Percentiles rank a stretch among this genome's conserved stretches.
phyloP scores from a whole-genome alignment of 1,140 invertebrate genomes.

The Bacillus rossius region DNA sequence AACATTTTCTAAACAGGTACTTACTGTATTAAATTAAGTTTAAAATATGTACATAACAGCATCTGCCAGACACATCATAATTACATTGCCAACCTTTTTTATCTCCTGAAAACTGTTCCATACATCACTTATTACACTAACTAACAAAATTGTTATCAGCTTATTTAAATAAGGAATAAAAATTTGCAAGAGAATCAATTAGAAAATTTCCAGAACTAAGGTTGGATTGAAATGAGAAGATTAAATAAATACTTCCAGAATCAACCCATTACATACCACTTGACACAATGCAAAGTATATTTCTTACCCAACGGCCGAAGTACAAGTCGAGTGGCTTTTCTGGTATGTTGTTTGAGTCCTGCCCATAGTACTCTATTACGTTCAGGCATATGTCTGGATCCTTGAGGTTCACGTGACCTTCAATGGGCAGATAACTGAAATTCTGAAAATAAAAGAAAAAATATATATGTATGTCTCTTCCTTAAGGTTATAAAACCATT shows the following conservation, averaged over 20 bases:
- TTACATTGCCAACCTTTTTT: background rate
- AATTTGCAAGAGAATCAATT: no score
- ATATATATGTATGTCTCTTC: background rate
- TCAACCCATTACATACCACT: no score
- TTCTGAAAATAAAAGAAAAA: conserved; percentile 43
- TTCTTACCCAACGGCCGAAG: conserved; percentile 82
- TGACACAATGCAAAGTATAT: no score
- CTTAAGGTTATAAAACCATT: no score
- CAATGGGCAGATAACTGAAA: conserved; percentile 72
- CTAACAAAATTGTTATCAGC: no score
- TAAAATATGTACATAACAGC: background rate
- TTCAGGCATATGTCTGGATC: conserved; percentile 73
- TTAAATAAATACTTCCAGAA: no score
- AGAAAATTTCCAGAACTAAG: no score
- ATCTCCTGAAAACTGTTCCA: no score
- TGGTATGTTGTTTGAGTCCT: conserved; percentile 65
- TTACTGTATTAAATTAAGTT: background rate
- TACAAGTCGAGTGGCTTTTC: conserved; percentile 66
- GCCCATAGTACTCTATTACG: conserved; percentile 85
- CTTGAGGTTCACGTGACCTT: conserved; percentile 75
- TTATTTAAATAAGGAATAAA: no score
- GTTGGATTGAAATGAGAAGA: no score
- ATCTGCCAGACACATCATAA: background rate
- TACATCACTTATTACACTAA: no score
- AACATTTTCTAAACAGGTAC: no score